These are phyloP conservation scores for Sphaeramia orbicularis DNA, from an alignment of 2,797 vertebrate species.

Conservation along the genomic window DNA sequence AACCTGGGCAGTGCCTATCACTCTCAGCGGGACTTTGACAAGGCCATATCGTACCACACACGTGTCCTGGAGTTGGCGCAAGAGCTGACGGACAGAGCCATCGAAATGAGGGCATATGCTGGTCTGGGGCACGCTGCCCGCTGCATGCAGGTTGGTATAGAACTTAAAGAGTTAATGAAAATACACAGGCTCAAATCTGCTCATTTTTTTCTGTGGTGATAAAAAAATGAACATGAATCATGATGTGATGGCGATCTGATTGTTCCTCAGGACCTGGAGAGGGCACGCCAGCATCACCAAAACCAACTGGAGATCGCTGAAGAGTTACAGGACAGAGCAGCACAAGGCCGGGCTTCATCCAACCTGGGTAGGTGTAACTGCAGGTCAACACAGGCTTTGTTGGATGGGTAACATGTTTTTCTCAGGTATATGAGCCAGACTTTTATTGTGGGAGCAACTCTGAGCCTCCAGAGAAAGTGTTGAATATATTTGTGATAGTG, in stretches of 20 bases:
- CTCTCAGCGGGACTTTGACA: constrained; percentile 95
- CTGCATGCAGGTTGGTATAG: constrained; percentile 89
- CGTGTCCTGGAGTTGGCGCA: constrained; percentile 92
- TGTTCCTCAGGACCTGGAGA: constrained; percentile 88
- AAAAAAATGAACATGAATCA: not conserved
- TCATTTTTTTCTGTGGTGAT: not conserved
- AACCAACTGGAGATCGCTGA: constrained; percentile 92
- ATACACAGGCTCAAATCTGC: not conserved
- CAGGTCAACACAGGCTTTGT: not conserved
- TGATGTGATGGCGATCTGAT: constrained; percentile 1
- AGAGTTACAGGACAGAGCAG: constrained; percentile 93
- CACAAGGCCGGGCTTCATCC: constrained; percentile 94
- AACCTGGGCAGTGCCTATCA: constrained; percentile 98
- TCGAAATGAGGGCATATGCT: constrained; percentile 95
- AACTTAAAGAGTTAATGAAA: not conserved
- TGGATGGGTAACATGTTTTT: not conserved
- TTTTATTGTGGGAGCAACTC: no score
- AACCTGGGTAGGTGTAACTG: constrained; percentile 89
- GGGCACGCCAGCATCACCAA: constrained; percentile 93
- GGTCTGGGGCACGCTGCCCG: constrained; percentile 96
- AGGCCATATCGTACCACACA: constrained; percentile 95
- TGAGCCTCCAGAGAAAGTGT: no score
- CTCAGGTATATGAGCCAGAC: not conserved
- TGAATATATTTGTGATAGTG: no score
- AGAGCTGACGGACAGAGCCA: constrained; percentile 90